Conservation (phyloP, 2,888 invertebrate species). For the Dicranocentrus wangi region DNA sequence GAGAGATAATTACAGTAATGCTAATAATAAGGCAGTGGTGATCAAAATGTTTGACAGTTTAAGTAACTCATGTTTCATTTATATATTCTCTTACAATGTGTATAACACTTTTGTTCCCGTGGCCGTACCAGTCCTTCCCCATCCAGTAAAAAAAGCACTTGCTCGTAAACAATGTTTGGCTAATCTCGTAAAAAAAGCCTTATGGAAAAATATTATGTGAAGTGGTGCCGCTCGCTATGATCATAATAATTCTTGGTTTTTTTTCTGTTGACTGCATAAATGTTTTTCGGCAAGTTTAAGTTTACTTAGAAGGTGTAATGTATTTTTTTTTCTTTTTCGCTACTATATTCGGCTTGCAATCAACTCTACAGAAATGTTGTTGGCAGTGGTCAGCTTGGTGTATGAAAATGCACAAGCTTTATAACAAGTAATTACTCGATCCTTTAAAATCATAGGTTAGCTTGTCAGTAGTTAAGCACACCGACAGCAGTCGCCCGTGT, state of each 20-base stretch:
- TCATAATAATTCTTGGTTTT: conserved; percentile 14
- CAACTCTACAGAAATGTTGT: too few species aligned
- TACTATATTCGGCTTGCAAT: not conserved
- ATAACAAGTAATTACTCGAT: conserved; percentile 35
- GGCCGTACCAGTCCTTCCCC: not conserved
- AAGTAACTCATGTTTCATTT: conserved; percentile 31
- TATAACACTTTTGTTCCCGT: not conserved
- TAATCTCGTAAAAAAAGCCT: conserved; percentile 16
- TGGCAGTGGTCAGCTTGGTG: not conserved
- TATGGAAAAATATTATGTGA: conserved; percentile 15
- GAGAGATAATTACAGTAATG: conserved; percentile 40
- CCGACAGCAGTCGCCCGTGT: conserved; percentile 45
- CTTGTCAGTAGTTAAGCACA: conserved; percentile 31
- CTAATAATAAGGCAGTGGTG: conserved; percentile 35
- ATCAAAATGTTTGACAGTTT: conserved; percentile 39
- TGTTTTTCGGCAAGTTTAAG: not conserved
- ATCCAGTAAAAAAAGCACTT: not conserved
- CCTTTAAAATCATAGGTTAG: conserved; percentile 29
- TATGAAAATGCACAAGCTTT: not conserved
- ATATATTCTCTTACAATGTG: conserved; percentile 3
- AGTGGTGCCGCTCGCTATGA: conserved; percentile 7
- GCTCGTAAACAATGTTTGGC: conserved; percentile 28
- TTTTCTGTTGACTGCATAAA: not conserved
- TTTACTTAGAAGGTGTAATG: not conserved
- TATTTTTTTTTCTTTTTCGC: not conserved